Base-by-base conservation (phyloP, 2,113 vertebrate genomes). In the Ictalurus furcatus region DNA sequence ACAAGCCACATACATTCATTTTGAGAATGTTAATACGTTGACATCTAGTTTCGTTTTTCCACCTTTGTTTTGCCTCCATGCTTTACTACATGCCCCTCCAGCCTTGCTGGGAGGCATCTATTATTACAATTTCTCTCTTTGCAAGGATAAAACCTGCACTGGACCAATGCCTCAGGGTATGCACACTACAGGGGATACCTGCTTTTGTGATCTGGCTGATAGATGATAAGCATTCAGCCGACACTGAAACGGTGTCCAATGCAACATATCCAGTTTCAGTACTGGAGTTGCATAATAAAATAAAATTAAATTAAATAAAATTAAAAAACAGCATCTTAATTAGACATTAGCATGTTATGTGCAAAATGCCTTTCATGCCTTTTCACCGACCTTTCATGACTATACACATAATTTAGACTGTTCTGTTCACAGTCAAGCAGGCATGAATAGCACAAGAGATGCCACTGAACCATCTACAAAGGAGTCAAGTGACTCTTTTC, bases 401-500 rank as follows among this genome's bases (percentile, higher is more conserved):
- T 56, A 19, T 4, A 54, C 30, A n/a, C 54, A 58, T 58, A 54
- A 58, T 34, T 34, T 30, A 82, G 52, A 34, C 4, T 0, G 14
- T 30, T 81, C 6, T 56, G 6, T 30, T 81, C 79, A 19, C 52
- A 58, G 2, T 58, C n/a, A 81, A 30, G 79, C 21, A 81, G 78
- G 16, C 7, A 81, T 19, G n/a, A 81, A 34, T 21, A 56, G 79
- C 8, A 21, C n/a, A 58, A 4, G 19, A 30, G 79, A 30, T 58
- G 79, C 52, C 28, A 56, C 12, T 34, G 79, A 58, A 34, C 79
- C 19, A 82, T 58, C n/a, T 34, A n/a, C 8, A 4, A 34, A 34
- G n/a, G 54, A 59, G 54, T 59, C n/a, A 34, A 82, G 79, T 82
- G 54, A 59, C 54, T 58, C n/a, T 58, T 82, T 82, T 82, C 52